Conservation (phyloP, 2,888 invertebrate genomes). For the Drosophila nr. perissopoda region DNA sequence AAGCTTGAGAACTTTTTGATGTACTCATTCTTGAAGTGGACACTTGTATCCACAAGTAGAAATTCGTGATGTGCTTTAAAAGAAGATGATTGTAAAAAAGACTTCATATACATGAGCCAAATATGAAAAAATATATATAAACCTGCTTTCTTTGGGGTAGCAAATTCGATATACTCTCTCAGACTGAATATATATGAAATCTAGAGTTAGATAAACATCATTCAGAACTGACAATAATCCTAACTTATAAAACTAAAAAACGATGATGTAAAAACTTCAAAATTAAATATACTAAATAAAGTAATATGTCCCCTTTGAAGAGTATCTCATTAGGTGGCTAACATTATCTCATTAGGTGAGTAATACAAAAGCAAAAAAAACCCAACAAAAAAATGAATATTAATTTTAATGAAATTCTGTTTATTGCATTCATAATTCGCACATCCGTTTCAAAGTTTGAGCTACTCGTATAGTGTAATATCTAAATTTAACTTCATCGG, state of each 20-base stretch:
- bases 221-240: background rate
- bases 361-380: background rate
- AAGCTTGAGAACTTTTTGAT: conserved; percentile 25
- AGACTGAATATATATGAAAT: background rate
- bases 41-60: conserved; percentile 40
- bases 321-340: background rate
- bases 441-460: conserved; percentile 38
- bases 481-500: conserved; percentile 40
- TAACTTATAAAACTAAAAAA: background rate
- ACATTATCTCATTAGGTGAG: background rate
- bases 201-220: background rate
- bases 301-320: background rate
- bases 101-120: background rate
- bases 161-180: conserved; percentile 16
- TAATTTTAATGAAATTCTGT: background rate
- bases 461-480: conserved; percentile 30
- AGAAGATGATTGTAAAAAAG: conserved; percentile 8
- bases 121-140: background rate
- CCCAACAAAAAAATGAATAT: background rate
- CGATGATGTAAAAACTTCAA: too few relatives aligned
- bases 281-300: background rate
- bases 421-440: conserved; percentile 8
- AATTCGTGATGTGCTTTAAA: conserved; percentile 44
- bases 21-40: conserved; percentile 42
- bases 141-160: background rate